Base-by-base conservation (phyloP, 2,797 vertebrate genomes). In the Podarcis siculus region DNA sequence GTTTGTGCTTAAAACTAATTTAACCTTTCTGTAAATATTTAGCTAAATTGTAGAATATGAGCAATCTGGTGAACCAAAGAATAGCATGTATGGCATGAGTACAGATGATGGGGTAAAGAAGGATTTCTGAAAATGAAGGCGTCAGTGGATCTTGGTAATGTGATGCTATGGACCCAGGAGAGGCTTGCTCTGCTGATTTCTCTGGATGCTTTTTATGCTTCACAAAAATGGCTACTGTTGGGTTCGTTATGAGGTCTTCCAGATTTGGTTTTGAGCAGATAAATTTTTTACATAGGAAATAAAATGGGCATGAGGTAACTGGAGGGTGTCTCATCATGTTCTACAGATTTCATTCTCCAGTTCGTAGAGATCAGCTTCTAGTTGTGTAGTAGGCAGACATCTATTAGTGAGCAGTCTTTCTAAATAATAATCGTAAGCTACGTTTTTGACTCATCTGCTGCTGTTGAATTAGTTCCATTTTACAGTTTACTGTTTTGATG, bases 21-120 rank as follows among this genome's bases (percentile, higher is more conserved):
- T 79, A 61, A 79, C 90, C 83, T 55, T 25, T 0, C 80, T 85
- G 72, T 75, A 89, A 91, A 82, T 35, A 3, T 8, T 87, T 1
- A 71, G 8, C 13, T 82, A 25, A 76, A 25, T 86, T 3, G 35
- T 75, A 64, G 72, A 79, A 25, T 55, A 88, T 90, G 58, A 80
- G 45, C 66, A 39, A 87, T 79, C 8, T 30, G 5, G 37, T 49
- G 61, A 17, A 73, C 30, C 30, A 45, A 23, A n/a, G n/a, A 80
- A 45, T 87, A 42, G 13, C 25, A 61, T 86, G 21, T 83, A 45
- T 3, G 73, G 30, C 0, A 1, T 0, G 8, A 82, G 66, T 27
- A 55, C 81, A 19, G 76, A 35, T 58, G 27, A 85, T 79, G 76
- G 76, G 17, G 30, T 83, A 83, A 77, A 88, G 79, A 12, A 58